Base-by-base conservation (phyloP, 2,797 vertebrate genomes). In the Taeniopygia guttata region DNA sequence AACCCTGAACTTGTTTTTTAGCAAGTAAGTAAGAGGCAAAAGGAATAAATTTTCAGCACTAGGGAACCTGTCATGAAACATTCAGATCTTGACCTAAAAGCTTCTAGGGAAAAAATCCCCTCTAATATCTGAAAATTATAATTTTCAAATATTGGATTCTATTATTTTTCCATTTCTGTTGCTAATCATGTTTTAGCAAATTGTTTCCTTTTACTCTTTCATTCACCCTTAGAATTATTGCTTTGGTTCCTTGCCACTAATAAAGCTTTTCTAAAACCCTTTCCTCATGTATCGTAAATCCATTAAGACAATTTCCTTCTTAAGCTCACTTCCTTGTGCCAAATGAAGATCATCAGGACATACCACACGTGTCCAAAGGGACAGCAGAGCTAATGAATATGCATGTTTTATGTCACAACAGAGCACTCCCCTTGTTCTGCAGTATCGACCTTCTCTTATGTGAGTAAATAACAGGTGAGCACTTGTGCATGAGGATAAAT, bases 391-490 rank as follows among this genome's bases (percentile, higher is more conserved):
- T 97, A 96, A 98, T 98, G 96, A 97, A 98, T 98, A 98, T 98
- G 97, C 97, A 98, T 97, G 94, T 48, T 94, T 92, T 87, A 94
- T 97, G 97, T 97, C 97, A 97, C 95, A 97, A 95, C 94, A 95
- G 94, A 96, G 96, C 93, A 96, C 75, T 95, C 93, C 93, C 92
- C 97, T 96, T 96, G 97, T 97, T 97, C 96, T 95, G 93, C 85
- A 85, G 93, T 80, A 97, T 97, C 95, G 95, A 96, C 96, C 96
- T 96, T 90, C 95, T 97, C 96, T 97, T 97, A 90, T 88, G 91
- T 96, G 96, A 97, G 96, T 97, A 98, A 98, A 97, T 97, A 98
- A 97, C 96, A 98, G 97, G 97, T 97, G 96, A 97, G 91, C 79
- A 90, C 88, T 94, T 96, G 94, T 78, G 60, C 79, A 90, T 80